Base-by-base conservation (phyloP, 2,113 vertebrate genomes). In the Baryphthengus martii region DNA sequence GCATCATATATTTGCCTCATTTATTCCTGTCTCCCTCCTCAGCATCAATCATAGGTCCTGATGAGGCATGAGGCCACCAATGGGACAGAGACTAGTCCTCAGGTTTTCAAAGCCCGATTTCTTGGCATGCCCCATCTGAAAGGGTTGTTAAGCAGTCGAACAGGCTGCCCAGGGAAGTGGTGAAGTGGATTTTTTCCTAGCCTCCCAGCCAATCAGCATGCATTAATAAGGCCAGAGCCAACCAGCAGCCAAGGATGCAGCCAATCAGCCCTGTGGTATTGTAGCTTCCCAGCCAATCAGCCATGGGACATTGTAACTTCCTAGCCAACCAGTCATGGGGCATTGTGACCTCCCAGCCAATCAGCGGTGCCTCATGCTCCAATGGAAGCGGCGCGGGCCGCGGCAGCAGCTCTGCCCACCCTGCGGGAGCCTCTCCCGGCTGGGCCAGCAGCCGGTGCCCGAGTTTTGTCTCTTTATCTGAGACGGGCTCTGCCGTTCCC, bases 381-480 rank as follows among this genome's bases (percentile, higher is more conserved):
- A 19, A 6, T 20, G 45, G 28, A 18, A 7, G 31, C 6, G 4
- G n/a, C 3, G 28, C 4, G 6, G 18, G 42, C 37, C 3, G 4
- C 0, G 1, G 25, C 68, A 28, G 68, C 13, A 13, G 49, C 9
- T 21, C 52, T 23, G 45, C 44, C 7, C 33, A 9, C 3, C 35
- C 40, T 2, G 3, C 0, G 3, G 35, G 76, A 58, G 13, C 59
- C 19, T 39, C 18, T 50, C 44, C 26, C 1, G 2, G 39, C 29
- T 0, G 1, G 65, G 49, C 40, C 4, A 15, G 68, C 52, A 47
- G 33, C 58, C 2, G 4, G 29, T 59, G 58, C 16, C 67, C 1
- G 2, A 7, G 17, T 44, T 25, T 40, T 3, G 0, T 3, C 9
- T 31, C 42, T 28, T 35, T 14, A 0, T 13, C 50, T 4, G 10